These are phyloP conservation scores for Pteromalus puparum DNA, from an alignment of 1,140 invertebrate genomes.

Conservation along the genomic window DNA sequence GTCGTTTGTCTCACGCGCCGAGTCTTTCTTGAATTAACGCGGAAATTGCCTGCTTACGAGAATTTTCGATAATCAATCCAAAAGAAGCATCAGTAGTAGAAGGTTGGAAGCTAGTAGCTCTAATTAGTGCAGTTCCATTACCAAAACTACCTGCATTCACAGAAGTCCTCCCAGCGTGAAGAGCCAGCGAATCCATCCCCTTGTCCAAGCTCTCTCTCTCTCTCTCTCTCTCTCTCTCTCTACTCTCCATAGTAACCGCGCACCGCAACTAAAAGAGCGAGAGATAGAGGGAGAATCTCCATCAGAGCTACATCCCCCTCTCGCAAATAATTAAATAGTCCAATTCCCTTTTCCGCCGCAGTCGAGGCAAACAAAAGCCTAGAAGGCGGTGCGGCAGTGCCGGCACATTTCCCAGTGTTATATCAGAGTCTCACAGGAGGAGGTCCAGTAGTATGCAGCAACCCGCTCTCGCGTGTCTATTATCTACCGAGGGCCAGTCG, in stretches of 20 bases:
- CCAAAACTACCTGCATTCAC: no score
- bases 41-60: conserved; percentile 25
- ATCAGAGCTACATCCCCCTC: not conserved
- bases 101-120: no score
- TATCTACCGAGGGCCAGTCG: conserved; percentile 32
- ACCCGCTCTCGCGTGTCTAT: not conserved
- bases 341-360: conserved; percentile 12
- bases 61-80: no score
- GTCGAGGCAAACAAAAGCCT: conserved; percentile 15
- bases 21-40: not conserved
- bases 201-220: not conserved
- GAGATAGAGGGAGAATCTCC: not conserved
- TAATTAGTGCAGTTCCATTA: no score
- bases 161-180: not conserved
- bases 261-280: not conserved
- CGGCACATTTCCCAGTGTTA: not conserved
- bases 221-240: not conserved
- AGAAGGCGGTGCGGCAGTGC: not conserved
- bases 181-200: not conserved
- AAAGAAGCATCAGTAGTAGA: no score
- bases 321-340: conserved; percentile 39
- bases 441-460: not conserved
- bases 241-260: conserved; percentile 19
- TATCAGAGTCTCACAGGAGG: not conserved
- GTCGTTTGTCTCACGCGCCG: conserved; percentile 52